These are phyloP conservation scores for Scaptomyza caliginosa DNA, from an alignment of 2,888 invertebrate species.

Conservation along the genomic window DNA sequence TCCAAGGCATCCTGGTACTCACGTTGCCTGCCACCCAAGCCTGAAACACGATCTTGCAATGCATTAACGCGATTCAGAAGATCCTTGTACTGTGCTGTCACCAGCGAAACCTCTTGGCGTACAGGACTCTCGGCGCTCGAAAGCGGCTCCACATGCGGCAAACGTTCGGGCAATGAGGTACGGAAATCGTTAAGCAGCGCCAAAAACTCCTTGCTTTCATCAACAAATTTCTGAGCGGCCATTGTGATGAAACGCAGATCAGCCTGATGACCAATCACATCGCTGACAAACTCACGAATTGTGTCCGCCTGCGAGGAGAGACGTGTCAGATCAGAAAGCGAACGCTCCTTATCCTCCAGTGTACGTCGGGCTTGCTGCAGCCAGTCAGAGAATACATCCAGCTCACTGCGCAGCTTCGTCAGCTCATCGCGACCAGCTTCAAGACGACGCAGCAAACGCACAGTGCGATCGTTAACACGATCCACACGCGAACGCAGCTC, in stretches of 20 bases:
- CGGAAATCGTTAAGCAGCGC: slow-evolving; percentile 93
- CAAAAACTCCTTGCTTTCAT: slow-evolving; percentile 96
- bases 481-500: slow-evolving; percentile 93
- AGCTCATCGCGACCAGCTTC: slow-evolving; percentile 93
- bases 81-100: slow-evolving; percentile 92
- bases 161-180: slow-evolving; percentile 91
- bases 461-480: slow-evolving; percentile 91
- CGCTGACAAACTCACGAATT: slow-evolving; percentile 94
- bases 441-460: slow-evolving; percentile 90
- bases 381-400: slow-evolving; percentile 93
- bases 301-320: slow-evolving; percentile 90
- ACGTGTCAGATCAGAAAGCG: slow-evolving; percentile 90
- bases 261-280: slow-evolving; percentile 97
- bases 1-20: slow-evolving; percentile 94
- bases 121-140: slow-evolving; percentile 90
- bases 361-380: slow-evolving; percentile 91
- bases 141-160: slow-evolving; percentile 90
- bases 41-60: slow-evolving; percentile 91
- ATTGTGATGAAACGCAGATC: slow-evolving; percentile 97
- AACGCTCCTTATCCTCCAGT: slow-evolving; percentile 93
- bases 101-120: slow-evolving; percentile 90
- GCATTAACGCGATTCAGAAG: slow-evolving; percentile 92
- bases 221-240: slow-evolving; percentile 97
- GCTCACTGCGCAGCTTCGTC: slow-evolving; percentile 93
- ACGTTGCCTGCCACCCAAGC: slow-evolving; percentile 90